Evolutionary conservation across 2,797 vertebrate genomes (phyloP).

Genomic region (Toxotes lorentzi): DNA sequence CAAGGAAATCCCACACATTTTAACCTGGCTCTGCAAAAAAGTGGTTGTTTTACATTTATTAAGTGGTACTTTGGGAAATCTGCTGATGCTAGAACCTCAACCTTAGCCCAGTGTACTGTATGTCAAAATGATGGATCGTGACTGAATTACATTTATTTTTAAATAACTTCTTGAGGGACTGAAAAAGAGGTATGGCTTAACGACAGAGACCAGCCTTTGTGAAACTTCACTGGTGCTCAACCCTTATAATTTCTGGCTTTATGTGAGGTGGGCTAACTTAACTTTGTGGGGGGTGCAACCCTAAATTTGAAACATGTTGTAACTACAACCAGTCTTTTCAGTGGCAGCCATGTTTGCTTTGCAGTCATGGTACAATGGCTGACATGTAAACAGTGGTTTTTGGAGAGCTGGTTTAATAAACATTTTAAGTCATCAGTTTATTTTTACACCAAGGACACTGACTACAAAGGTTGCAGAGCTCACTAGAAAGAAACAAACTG

Average conservation of each 20-base stretch:
- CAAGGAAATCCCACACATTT: not conserved
- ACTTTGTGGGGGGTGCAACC: not conserved
- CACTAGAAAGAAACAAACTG: not conserved
- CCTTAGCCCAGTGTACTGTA: not conserved
- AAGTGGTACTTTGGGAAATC: not conserved
- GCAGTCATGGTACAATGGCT: not conserved
- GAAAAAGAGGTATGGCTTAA: not conserved
- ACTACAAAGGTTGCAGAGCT: not conserved
- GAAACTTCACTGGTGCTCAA: not conserved
- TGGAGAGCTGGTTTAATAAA: not conserved
- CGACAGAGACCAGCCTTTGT: not conserved
- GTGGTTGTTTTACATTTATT: not conserved
- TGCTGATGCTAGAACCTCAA: not conserved
- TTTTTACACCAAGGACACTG: not conserved
- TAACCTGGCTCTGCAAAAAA: not conserved
- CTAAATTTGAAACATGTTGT: not conserved
- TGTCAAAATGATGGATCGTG: not conserved
- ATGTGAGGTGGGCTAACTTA: no score
- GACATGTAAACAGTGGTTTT: slow-evolving; percentile 2
- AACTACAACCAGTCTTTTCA: not conserved
- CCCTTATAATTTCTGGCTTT: not conserved
- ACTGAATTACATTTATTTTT: not conserved
- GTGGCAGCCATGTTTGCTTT: slow-evolving; percentile 11
- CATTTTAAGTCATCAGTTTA: not conserved
- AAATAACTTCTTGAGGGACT: not conserved